phyloP scores from a whole-genome alignment of 1,140 invertebrate species.

The Leptinotarsa undecemlineata region DNA sequence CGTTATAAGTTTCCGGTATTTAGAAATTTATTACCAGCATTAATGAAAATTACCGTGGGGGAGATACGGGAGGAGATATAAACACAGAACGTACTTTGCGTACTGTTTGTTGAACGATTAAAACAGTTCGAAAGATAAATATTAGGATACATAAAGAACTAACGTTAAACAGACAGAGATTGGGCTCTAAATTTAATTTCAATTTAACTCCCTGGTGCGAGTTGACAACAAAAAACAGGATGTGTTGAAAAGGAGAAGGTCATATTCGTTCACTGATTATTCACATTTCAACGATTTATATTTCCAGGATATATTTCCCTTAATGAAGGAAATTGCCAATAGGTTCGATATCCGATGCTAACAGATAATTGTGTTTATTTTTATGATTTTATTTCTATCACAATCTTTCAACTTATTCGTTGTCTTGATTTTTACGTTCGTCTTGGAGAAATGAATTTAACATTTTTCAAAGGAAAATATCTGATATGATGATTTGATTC shows the following conservation, averaged over 20 bases:
- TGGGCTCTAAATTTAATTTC: conserved; percentile 20
- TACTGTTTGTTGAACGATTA: conserved; percentile 46
- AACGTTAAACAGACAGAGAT: conserved; percentile 31
- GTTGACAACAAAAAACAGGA: conserved; percentile 1
- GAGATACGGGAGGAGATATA: conserved; percentile 30
- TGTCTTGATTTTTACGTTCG: no score
- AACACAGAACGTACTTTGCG: conserved; percentile 34
- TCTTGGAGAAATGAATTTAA: no score
- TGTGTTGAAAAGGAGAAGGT: neutral
- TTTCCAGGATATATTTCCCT: conserved; percentile 3
- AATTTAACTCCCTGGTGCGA: conserved; percentile 2
- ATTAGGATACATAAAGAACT: conserved; percentile 37
- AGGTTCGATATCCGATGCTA: neutral
- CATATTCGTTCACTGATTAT: neutral
- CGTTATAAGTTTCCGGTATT: conserved; percentile 34
- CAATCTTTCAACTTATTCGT: no score
- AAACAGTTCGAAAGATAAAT: conserved; percentile 47
- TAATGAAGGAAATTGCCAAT: neutral
- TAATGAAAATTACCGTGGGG: conserved; percentile 31
- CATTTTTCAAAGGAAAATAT: no score
- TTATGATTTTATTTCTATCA: no score
- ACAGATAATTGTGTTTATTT: no score
- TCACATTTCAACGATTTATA: neutral
- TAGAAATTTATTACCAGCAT: conserved; percentile 30
- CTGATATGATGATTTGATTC: no score